Evolutionary conservation across 37 sponge, comb jelly and placozoan species (phyloP).

Genomic region (Halichondria panicea): DNA sequence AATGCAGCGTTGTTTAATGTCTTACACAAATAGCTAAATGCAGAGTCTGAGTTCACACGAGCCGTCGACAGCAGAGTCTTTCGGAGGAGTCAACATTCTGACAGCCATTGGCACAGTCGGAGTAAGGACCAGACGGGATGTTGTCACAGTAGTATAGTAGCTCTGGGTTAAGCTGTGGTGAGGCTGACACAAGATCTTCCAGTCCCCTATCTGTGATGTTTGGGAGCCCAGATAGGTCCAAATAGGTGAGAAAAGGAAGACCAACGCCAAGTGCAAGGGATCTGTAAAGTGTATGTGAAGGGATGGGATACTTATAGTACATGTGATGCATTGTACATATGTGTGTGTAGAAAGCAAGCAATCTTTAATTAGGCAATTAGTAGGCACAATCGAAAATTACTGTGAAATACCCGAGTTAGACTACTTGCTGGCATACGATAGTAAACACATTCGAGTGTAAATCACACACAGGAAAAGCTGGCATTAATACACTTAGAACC

Average conservation of each 20-base stretch:
- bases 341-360: no score
- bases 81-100: conserved; percentile 53
- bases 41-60: conserved; percentile 5
- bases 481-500: no score
- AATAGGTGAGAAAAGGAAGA: conserved; percentile 47
- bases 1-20: no score
- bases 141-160: conserved; percentile 88
- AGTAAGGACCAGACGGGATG: conserved; percentile 76
- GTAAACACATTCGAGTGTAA: no score
- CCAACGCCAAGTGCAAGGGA: conserved; percentile 28
- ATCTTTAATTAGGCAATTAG: no score
- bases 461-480: no score
- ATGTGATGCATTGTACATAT: no score
- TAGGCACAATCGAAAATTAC: no score
- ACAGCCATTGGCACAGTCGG: conserved; percentile 75
- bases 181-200: conserved; percentile 34
- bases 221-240: conserved; percentile 79
- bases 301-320: no score
- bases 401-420: no score
- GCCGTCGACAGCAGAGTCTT: conserved; percentile 14
- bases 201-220: conserved; percentile 50
- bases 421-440: no score
- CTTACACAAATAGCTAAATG: no score
- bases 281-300: neutral
- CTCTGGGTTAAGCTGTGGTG: conserved; percentile 71